Evolutionary conservation across 2,113 vertebrate genomes (phyloP), one percentile per base, ranked within the genome.

Genomic region (Ceyx melanurus): DNA sequence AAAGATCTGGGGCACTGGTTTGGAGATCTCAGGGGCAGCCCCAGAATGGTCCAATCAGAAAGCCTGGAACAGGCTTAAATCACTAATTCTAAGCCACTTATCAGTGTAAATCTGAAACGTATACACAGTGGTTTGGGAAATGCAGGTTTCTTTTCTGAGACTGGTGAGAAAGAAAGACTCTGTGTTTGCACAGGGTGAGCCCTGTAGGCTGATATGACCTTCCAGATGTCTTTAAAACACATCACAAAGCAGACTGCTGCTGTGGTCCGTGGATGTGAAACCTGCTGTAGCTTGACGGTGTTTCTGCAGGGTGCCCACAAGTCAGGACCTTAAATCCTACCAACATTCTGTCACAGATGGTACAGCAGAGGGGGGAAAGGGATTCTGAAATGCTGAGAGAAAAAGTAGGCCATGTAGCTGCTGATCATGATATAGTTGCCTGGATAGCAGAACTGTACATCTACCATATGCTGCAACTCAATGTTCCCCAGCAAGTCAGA

Each of bases 291-390:
- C 74, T 58, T 64, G 65, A 77, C 3, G 5, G 43, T 53, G 73
- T 37, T 86, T 93, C 77, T 77, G 79, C 75, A 91, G 87, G 77
- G 81, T 15, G 3, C 48, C 78, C 74, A 71, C 51, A 80, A 95
- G 71, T 62, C 89, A 93, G 40, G 56, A 54, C 48, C 64, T 77
- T 77, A 94, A 95, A 95, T 93, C 91, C 78, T 83, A 71, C 67
- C 78, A 93, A 73, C 60, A 82, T 87, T 19, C 87, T 91, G 82
- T 80, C 95, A 93, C 94, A 96, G 94, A 95, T 91, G 92, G 95
- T n/a, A 66, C 2, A 2, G 71, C 84, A 95, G 71, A 94, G 95
- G 75, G 75, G 37, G 31, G 88, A 92, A 68, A 68, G 40, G 48
- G 60, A 94, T 92, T 86, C 90, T 90, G 86, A 93, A 86, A 83